Conservation (phyloP, 2,797 vertebrate species). For the Synanceia verrucosa region DNA sequence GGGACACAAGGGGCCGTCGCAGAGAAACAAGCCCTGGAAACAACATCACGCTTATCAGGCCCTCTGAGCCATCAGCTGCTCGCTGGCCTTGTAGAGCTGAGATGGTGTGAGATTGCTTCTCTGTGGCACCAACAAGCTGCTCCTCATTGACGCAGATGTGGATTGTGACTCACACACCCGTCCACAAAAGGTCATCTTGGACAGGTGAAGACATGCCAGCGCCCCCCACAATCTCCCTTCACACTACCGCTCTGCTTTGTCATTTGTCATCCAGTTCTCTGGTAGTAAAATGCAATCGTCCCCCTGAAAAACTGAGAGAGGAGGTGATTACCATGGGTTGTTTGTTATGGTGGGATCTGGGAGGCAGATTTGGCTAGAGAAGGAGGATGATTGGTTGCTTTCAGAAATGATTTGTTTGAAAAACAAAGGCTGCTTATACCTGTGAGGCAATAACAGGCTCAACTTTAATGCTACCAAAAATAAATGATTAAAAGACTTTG, state of each 20-base stretch:
- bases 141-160: slow-evolving; percentile 32
- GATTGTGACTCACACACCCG: slow-evolving; percentile 60
- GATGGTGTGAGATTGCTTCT: slow-evolving; percentile 74
- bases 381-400: slow-evolving; percentile 67
- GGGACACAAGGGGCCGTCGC: slow-evolving; percentile 22
- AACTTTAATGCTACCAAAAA: slow-evolving; percentile 32
- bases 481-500: slow-evolving; percentile 23
- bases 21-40: slow-evolving; percentile 57
- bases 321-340: slow-evolving; percentile 66
- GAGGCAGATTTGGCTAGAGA: slow-evolving; percentile 48
- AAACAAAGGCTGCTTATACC: slow-evolving; percentile 47
- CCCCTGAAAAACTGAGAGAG: slow-evolving; percentile 43
- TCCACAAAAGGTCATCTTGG: slow-evolving; percentile 64
- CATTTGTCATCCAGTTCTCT: slow-evolving; percentile 72
- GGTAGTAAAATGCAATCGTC: slow-evolving; percentile 67
- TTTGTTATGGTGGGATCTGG: slow-evolving; percentile 62
- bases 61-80: slow-evolving; percentile 29
- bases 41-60: slow-evolving; percentile 66
- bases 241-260: slow-evolving; percentile 32
- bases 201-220: slow-evolving; percentile 60
- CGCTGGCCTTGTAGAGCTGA: slow-evolving; percentile 19
- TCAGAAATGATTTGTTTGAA: slow-evolving; percentile 71
- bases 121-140: slow-evolving; percentile 8
- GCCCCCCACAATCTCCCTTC: slow-evolving; percentile 5
- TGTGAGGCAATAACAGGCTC: slow-evolving; percentile 27